These are phyloP conservation scores for Agrypnus murinus DNA, from an alignment of 2,888 invertebrate species.

Conservation along the genomic window DNA sequence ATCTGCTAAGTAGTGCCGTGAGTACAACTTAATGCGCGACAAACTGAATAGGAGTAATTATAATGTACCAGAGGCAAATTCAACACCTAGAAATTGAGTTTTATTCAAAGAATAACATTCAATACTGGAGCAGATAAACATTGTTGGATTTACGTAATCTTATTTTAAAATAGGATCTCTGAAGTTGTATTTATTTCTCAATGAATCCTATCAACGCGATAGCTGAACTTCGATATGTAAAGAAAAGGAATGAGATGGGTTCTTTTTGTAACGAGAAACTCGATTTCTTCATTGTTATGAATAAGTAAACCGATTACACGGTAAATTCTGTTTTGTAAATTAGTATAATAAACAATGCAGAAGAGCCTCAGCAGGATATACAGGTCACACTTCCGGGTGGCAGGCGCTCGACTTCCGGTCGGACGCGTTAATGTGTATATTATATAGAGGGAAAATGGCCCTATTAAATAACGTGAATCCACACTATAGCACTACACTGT, in stretches of 20 bases:
- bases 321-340: conserved; percentile 40
- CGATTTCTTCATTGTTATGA: conserved; percentile 24
- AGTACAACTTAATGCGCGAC: too few relatives aligned
- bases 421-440: conserved; percentile 54
- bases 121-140: conserved; percentile 31
- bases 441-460: conserved; percentile 49
- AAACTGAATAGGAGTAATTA: too few relatives aligned
- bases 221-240: conserved; percentile 9
- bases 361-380: conserved; percentile 53
- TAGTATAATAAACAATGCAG: conserved; percentile 47
- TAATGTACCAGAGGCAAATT: too few relatives aligned
- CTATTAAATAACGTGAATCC: conserved; percentile 50
- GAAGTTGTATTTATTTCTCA: conserved; percentile 39
- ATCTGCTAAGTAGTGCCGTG: too few relatives aligned
- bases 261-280: neutral
- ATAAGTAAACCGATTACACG: conserved; percentile 33
- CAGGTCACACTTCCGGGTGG: conserved; percentile 56
- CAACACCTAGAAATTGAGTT: conserved; percentile 14
- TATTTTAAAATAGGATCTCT: conserved; percentile 49
- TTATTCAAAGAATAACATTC: conserved; percentile 28
- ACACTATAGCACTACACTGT: conserved; percentile 24
- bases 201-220: conserved; percentile 18
- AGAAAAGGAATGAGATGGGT: conserved; percentile 1
- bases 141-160: conserved; percentile 42
- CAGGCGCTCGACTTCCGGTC: conserved; percentile 53